Evolutionary conservation across 2,797 vertebrate species (phyloP).

Genomic region (Anisognathus igniventris): DNA sequence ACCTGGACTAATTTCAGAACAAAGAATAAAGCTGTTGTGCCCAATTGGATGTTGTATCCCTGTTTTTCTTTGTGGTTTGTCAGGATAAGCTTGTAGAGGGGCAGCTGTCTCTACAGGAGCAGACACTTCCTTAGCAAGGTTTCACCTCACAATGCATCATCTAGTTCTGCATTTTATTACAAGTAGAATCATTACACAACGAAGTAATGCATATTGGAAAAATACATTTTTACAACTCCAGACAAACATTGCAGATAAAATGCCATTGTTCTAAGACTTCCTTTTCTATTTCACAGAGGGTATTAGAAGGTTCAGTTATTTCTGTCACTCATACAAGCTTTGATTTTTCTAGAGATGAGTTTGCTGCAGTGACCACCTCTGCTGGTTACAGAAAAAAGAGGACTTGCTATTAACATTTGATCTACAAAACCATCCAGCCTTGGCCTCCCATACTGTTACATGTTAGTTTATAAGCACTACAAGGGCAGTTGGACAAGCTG

Average conservation of each 20-base stretch:
- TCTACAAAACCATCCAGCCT: not conserved
- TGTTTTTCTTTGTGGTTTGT: not conserved
- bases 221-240: slow-evolving; percentile 74
- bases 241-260: slow-evolving; percentile 59
- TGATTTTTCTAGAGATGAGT: not conserved
- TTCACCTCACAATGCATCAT: not conserved
- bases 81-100: not conserved
- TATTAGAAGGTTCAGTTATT: slow-evolving; percentile 8
- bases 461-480: not conserved
- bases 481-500: not conserved
- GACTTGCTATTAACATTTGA: not conserved
- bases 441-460: not conserved
- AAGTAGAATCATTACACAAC: slow-evolving; percentile 72
- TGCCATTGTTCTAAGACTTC: slow-evolving; percentile 41
- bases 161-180: slow-evolving; percentile 66
- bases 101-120: not conserved
- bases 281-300: slow-evolving; percentile 38
- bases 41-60: accelerated
- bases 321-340: not conserved
- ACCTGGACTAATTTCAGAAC: not conserved
- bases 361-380: slow-evolving; percentile 4
- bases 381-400: not conserved
- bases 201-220: slow-evolving; percentile 69
- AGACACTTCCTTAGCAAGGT: not conserved
- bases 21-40: not conserved